A percentile compares a stretch with the other conserved stretches of the same genome.
phyloP scores from a whole-genome alignment of 2,888 invertebrate species.

The Venusia cambrica region DNA sequence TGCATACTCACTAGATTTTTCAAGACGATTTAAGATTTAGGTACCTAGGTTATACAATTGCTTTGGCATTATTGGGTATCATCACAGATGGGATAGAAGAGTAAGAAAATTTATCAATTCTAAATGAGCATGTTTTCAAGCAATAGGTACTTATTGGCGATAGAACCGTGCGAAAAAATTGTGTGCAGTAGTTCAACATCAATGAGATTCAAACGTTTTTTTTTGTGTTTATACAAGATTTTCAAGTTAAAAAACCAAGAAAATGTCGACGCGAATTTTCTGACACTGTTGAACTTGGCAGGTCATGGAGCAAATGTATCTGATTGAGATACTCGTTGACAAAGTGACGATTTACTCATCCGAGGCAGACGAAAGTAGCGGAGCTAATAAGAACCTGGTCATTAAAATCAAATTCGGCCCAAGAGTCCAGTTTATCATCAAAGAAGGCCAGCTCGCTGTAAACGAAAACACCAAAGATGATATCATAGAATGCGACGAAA shows the following conservation, averaged over 20 bases:
- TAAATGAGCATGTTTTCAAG: too few relatives aligned
- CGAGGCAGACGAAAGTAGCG: slow-evolving; percentile 47
- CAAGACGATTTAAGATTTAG: too few relatives aligned
- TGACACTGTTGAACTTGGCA: slow-evolving; percentile 67
- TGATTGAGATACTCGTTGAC: slow-evolving; percentile 80
- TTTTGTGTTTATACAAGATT: slow-evolving; percentile 13
- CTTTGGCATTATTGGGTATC: too few relatives aligned
- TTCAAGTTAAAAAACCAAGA: slow-evolving; percentile 7
- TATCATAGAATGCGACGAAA: slow-evolving; percentile 50
- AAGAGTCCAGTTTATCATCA: slow-evolving; percentile 70
- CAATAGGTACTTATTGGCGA: too few relatives aligned
- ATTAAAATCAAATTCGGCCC: slow-evolving; percentile 74
- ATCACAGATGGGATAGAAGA: too few relatives aligned
- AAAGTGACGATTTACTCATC: slow-evolving; percentile 65
- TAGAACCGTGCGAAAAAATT: too few relatives aligned
- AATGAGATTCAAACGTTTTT: too few relatives aligned
- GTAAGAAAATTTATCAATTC: too few relatives aligned
- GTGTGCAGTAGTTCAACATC: too few relatives aligned
- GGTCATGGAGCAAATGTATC: slow-evolving; percentile 80
- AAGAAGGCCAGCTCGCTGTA: slow-evolving; percentile 63
- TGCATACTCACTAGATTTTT: too few relatives aligned
- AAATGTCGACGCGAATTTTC: slow-evolving; percentile 40
- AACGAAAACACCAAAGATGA: slow-evolving; percentile 52
- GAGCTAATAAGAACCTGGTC: slow-evolving; percentile 64
- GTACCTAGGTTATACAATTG: too few relatives aligned